Evolutionary conservation across 2,113 vertebrate species (phyloP).

Genomic region (Pan paniscus): DNA sequence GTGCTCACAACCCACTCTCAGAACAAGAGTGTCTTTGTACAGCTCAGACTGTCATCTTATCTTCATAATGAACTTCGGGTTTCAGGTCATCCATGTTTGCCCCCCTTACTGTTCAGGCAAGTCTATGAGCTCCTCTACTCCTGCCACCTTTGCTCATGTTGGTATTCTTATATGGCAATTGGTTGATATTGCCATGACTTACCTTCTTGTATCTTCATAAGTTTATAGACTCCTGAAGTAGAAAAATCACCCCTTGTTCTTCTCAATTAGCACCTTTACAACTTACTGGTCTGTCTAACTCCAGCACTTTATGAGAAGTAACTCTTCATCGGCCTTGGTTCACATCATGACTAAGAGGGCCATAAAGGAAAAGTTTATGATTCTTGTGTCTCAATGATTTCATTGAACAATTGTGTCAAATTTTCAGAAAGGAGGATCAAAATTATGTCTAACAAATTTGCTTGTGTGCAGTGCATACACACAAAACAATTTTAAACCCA

Average conservation of each 20-base stretch:
- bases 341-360: background rate
- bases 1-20: background rate
- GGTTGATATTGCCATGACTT: rapidly evolving
- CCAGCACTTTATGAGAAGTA: background rate
- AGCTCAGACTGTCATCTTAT: background rate
- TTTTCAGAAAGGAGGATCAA: background rate
- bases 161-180: background rate
- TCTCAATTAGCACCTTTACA: background rate
- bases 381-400: too few relatives aligned
- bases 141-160: background rate
- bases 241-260: rapidly evolving
- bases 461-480: too few relatives aligned
- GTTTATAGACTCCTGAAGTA: background rate
- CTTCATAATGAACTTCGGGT: background rate
- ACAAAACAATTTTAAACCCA: background rate
- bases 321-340: background rate
- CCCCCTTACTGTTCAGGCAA: background rate
- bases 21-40: rapidly evolving
- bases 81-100: rapidly evolving
- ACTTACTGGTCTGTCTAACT: background rate
- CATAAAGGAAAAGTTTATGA: background rate
- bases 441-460: background rate
- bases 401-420: background rate
- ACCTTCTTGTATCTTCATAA: background rate
- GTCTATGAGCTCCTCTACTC: rapidly evolving